Evolutionary conservation across 35 echinoderm and acorn worm species (phyloP).

Genomic region (Heliocidaris erythrogramma): DNA sequence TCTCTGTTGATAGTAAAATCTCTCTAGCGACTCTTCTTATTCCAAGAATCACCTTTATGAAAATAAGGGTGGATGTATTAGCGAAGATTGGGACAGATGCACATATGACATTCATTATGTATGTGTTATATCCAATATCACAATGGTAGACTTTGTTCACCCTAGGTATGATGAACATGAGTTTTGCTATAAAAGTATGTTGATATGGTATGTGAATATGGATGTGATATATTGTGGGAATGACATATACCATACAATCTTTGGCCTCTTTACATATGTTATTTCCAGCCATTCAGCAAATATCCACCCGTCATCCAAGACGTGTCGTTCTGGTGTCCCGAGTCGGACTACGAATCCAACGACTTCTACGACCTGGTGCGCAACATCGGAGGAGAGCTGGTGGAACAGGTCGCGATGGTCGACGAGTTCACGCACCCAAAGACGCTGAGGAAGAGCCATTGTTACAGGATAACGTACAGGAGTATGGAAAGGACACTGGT

Average conservation of each 20-base stretch:
- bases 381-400: conserved; percentile 78
- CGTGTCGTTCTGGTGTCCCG: conserved; percentile 92
- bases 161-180: no score
- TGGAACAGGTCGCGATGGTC: conserved; percentile 78
- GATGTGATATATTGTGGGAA: no score
- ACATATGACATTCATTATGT: no score
- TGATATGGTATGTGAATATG: no score
- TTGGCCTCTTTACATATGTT: not conserved
- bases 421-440: conserved; percentile 92
- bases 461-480: conserved; percentile 86
- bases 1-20: no score
- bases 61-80: no score
- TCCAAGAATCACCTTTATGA: no score
- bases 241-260: not conserved
- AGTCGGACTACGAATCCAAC: conserved; percentile 66
- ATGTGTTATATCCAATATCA: no score
- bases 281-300: conserved; percentile 96
- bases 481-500: conserved; percentile 95
- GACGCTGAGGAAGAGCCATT: conserved; percentile 75
- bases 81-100: no score
- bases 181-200: no score
- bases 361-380: conserved; percentile 94
- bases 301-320: conserved; percentile 86
- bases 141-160: no score
- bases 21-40: no score